Base-by-base conservation (phyloP, 2,113 vertebrate species). In the Setophaga kirtlandii region DNA sequence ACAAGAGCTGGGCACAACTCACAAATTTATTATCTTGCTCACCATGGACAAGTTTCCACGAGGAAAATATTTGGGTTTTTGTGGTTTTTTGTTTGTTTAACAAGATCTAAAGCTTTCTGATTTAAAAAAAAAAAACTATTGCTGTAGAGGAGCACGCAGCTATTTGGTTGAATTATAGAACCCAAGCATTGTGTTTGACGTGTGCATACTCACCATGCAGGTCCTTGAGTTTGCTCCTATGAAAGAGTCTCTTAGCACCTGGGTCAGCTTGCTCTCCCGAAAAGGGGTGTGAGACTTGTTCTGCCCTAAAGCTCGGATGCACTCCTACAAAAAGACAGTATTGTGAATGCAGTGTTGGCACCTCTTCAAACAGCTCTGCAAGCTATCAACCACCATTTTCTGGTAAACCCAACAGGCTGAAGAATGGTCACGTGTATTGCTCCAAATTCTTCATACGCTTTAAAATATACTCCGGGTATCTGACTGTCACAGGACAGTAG, bases 251-350 rank as follows among this genome's bases (percentile, higher is more conserved):
- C 99, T 97, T 30, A 99, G 98, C 68, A 99, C 99, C 94, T 99
- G 99, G 19, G 99, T 99, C 83, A 99, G 98, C 93, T 99, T 99
- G 97, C 99, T 99, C 97, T 99, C 99, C 19, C 99, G 98, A 97
- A 99, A 99, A 2, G 99, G 99, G 33, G 99, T 99, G 62, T 99
- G 99, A 55, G 99, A 98, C 46, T 99, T 99, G 97, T 99, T 99
- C 97, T 98, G 99, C 46, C 99, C 99, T 91, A 99, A 96, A n/a
- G 99, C 99, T 68, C 99, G 98, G 91, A 99, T 99, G 89, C 99
- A 99, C 93, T 99, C 99, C 99, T 99, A 76, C 8, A 30, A 24
- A 83, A 81, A 70, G 68, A 73, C 31, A 86, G n/a, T 39, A 17
- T 44, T 42, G 25, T 94, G 23, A 88, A 68, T 28, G 27, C 15